Conservation (phyloP, 2,113 vertebrate genomes). For the Melanotaenia duboulayi region DNA sequence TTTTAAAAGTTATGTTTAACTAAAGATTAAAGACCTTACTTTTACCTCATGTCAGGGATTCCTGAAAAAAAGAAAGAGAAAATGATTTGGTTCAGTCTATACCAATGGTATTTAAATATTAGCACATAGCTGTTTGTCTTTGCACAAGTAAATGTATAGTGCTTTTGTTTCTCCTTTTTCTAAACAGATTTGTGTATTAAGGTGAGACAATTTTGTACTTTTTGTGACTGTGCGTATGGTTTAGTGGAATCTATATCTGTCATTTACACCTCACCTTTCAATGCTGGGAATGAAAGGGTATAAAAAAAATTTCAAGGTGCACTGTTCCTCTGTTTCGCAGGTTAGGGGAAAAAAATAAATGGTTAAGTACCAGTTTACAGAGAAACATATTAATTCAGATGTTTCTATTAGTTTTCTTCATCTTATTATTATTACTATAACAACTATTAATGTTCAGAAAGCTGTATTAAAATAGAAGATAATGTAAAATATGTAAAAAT, state of each 20-base stretch:
- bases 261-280: conserved; percentile 82
- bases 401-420: conserved; percentile 77
- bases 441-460: conserved; percentile 81
- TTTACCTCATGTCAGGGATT: conserved; percentile 89
- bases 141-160: conserved; percentile 87
- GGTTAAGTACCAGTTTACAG: conserved; percentile 79
- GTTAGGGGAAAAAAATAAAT: conserved; percentile 62
- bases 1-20: conserved; percentile 81
- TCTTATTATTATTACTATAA: conserved; percentile 76
- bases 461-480: conserved; percentile 81
- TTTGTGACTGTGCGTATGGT: conserved; percentile 85
- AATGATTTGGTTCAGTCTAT: conserved; percentile 80
- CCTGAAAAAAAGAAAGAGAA: conserved; percentile 76
- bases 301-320: conserved; percentile 75
- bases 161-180: conserved; percentile 84
- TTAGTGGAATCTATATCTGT: conserved; percentile 85
- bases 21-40: conserved; percentile 84
- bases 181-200: conserved; percentile 85
- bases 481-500: conserved; percentile 84
- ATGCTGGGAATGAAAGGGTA: conserved; percentile 78
- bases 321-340: conserved; percentile 74
- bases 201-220: conserved; percentile 86
- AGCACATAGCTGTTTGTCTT: conserved; percentile 88
- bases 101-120: conserved; percentile 86
- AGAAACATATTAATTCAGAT: conserved; percentile 78